phyloP scores from a whole-genome alignment of 2,888 invertebrate species.

The Calliphora vomitoria region DNA sequence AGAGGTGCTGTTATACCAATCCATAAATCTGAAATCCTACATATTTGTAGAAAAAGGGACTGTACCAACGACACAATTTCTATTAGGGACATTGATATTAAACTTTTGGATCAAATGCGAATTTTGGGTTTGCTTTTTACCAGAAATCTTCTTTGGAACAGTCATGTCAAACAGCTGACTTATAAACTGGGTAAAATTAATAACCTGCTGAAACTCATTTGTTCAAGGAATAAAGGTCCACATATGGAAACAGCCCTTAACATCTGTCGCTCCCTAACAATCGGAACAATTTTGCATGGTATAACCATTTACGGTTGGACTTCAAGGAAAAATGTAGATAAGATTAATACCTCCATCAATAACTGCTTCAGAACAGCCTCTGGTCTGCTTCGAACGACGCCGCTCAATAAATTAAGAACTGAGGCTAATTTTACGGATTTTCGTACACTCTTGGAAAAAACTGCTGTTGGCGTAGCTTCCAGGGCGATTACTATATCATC shows the following conservation, averaged over 20 bases:
- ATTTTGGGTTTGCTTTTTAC: constrained; percentile 7
- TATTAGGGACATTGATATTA: no score
- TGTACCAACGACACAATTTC: background rate
- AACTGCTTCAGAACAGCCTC: background rate
- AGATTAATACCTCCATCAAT: background rate
- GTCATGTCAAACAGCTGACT: background rate
- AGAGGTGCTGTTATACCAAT: background rate
- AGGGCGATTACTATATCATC: background rate
- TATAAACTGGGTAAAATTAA: constrained; percentile 40
- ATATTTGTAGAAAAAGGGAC: constrained; percentile 19
- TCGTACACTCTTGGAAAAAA: background rate
- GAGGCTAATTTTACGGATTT: constrained; percentile 2
- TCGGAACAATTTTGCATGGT: background rate
- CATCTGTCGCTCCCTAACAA: constrained; percentile 7
- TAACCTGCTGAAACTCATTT: constrained; percentile 25
- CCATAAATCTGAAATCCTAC: constrained; percentile 4
- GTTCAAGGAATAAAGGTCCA: constrained; percentile 8
- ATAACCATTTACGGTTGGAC: constrained; percentile 26
- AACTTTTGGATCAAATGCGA: background rate
- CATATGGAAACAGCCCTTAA: constrained; percentile 13
- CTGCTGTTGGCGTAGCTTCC: constrained; percentile 1
- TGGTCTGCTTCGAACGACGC: background rate
- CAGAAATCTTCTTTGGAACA: constrained; percentile 8
- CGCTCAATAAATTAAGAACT: background rate
- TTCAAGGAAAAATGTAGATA: background rate